phyloP scores from a whole-genome alignment of 2,113 vertebrate species.

The Rhea americana region DNA sequence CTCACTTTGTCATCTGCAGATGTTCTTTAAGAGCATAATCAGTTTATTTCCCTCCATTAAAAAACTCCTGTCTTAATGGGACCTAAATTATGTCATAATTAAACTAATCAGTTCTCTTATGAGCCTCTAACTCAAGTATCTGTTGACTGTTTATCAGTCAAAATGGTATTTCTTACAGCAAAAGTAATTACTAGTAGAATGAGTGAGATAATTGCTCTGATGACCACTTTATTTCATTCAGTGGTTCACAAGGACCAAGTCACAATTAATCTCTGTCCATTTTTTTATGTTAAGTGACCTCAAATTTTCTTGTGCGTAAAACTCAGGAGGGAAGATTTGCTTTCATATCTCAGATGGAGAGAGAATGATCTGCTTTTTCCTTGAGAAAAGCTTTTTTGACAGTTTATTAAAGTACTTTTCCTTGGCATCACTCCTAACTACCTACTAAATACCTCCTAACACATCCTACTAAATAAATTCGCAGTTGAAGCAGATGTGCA shows the following conservation, averaged over 20 bases:
- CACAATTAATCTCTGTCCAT: background rate
- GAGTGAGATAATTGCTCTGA: background rate
- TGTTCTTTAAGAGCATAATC: background rate
- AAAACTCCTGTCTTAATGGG: background rate
- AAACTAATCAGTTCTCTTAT: background rate
- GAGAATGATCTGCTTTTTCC: background rate
- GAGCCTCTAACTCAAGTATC: background rate
- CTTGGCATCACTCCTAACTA: too few species aligned
- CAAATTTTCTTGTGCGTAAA: background rate
- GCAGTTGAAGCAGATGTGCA: background rate
- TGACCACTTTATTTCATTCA: background rate
- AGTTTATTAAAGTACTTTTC: background rate
- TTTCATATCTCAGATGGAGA: background rate
- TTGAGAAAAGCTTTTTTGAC: background rate
- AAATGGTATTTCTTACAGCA: background rate
- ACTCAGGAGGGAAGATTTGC: background rate
- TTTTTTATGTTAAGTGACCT: background rate
- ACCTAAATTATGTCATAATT: background rate
- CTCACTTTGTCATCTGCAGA: background rate
- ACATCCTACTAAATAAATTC: too few species aligned
- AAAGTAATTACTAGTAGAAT: background rate
- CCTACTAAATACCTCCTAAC: too few species aligned
- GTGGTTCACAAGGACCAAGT: background rate
- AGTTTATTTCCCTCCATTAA: background rate
- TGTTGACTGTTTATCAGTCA: background rate